These are phyloP conservation scores for Hydrophis major DNA, from an alignment of 2,797 vertebrate species.

Conservation along the genomic window DNA sequence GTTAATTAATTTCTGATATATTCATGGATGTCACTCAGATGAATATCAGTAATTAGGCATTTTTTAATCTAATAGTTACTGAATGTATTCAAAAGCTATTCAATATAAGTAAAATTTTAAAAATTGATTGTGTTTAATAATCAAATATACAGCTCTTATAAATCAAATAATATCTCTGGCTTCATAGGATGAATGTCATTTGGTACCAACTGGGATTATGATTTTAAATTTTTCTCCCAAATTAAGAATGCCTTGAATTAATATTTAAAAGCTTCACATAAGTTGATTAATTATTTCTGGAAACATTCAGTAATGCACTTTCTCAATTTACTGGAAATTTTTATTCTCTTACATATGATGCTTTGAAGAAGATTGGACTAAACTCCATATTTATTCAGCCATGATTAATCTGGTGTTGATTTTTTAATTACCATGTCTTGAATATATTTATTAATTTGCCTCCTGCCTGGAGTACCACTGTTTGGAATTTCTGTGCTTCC, in stretches of 20 bases:
- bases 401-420: slow-evolving; percentile 71
- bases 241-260: neutral
- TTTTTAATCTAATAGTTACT: neutral
- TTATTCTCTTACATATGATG: slow-evolving; percentile 46
- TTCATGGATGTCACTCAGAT: neutral
- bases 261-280: slow-evolving; percentile 28
- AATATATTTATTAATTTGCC: slow-evolving; percentile 78
- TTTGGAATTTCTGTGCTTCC: slow-evolving; percentile 77
- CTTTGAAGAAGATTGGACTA: slow-evolving; percentile 16
- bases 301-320: slow-evolving; percentile 40
- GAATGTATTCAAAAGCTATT: neutral
- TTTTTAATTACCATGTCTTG: slow-evolving; percentile 69
- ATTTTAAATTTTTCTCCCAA: neutral
- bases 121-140: neutral
- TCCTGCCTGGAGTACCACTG: slow-evolving; percentile 72
- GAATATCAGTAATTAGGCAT: neutral
- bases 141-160: neutral
- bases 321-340: slow-evolving; percentile 49
- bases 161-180: neutral
- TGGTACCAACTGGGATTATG: neutral
- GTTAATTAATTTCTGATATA: neutral
- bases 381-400: slow-evolving; percentile 65
- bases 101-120: neutral
- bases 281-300: slow-evolving; percentile 49
- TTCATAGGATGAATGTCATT: neutral